Conservation (phyloP, 2,888 invertebrate genomes). For the Spatulosminthurus flaviceps region DNA sequence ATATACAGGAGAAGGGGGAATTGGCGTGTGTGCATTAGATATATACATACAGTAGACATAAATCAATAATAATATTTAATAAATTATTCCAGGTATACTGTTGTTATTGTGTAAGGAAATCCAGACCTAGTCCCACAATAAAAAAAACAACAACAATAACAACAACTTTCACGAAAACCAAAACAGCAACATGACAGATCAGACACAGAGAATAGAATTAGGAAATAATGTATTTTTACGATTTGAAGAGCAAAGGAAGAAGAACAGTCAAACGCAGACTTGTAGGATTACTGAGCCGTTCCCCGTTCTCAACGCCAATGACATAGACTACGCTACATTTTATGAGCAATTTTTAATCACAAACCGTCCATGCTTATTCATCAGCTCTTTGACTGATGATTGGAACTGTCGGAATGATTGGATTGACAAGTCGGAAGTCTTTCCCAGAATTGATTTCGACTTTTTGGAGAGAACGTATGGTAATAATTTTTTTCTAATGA, state of each 20-base stretch:
- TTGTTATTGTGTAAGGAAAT: no score
- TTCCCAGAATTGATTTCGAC: conserved; percentile 69
- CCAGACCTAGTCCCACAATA: no score
- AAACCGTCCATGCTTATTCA: conserved; percentile 77
- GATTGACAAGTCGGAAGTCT: conserved; percentile 66
- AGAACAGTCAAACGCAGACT: conserved; percentile 25
- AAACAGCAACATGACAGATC: conserved; percentile 23
- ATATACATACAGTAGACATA: no score
- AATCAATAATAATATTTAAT: no score
- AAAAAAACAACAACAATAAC: neutral
- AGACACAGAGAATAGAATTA: conserved; percentile 21
- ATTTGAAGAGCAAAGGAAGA: conserved; percentile 39
- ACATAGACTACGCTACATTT: conserved; percentile 70
- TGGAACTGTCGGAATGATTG: conserved; percentile 77
- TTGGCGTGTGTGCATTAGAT: no score
- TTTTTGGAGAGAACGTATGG: conserved; percentile 72
- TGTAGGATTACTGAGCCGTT: conserved; percentile 38
- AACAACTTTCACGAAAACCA: neutral
- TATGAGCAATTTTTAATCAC: conserved; percentile 70
- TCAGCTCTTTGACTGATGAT: conserved; percentile 68
- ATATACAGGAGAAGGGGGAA: no score
- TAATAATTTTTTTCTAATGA: conserved; percentile 61
- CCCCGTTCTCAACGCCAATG: conserved; percentile 36
- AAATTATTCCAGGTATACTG: no score
- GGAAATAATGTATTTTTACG: conserved; percentile 39